Base-by-base conservation (phyloP, 2,797 vertebrate species). In the Synanceia verrucosa region DNA sequence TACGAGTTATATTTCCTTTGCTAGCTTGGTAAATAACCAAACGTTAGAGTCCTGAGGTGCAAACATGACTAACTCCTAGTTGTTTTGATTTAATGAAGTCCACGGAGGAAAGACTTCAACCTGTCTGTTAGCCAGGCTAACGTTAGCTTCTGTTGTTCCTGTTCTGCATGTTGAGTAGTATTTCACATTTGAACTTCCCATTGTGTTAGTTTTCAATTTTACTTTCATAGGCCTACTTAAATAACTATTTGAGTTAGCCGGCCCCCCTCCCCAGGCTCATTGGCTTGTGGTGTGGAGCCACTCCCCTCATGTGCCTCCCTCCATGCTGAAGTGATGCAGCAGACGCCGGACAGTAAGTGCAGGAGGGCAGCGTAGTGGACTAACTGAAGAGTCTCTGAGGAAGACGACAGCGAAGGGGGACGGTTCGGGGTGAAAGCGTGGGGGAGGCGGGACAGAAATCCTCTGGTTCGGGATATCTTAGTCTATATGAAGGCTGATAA, bases 201-300 rank as follows among this genome's bases (percentile, higher is more conserved):
- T 57, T 34, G 2, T 19, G 14, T 46, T 26, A 0, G 23, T 41
- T n/a, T n/a, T 61, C 0, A 16, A 6, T 37, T 52, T 3, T 21
- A 39, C 34, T n/a, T 0, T 18, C 9, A 18, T 8, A 9, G 19
- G 34, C 34, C 53, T 19, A 10, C 2, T 24, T 21, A 11, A 26
- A 52, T n/a, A n/a, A n/a, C n/a, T n/a, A 23, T 9, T 26, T 31
- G 9, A 5, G 28, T 29, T 5, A 29, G 28, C 28, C 28, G n/a
- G n/a, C n/a, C n/a, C 29, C 6, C 37, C 2, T 19, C 4, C 19
- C 16, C 29, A 11, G 36, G 14, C 23, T 36, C 18, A 88, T 84
- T 87, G 87, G 84, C n/a, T 47, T 10, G 55, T 9, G 65, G 24
- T 1, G 19, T 9, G 56, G 57, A 67, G 85, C 78, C 79, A 66